Percentiles rank a stretch among this genome's conserved stretches.
Evolutionary conservation across 1,140 invertebrate species (phyloP).

Genomic region (Procambarus clarkii): DNA sequence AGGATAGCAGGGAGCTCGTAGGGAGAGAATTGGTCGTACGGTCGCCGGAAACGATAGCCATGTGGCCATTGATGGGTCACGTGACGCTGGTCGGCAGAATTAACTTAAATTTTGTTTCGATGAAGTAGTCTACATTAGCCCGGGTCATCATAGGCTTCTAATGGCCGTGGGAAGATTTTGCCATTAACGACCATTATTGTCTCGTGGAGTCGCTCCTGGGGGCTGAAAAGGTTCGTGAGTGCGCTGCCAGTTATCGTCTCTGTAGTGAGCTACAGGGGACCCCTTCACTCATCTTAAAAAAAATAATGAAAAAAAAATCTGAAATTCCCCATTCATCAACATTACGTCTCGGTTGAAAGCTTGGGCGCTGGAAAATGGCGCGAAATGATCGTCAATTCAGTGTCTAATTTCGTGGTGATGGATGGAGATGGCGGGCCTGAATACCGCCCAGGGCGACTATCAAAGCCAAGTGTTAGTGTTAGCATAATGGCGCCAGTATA

Average conservation of each 20-base stretch:
- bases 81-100: slow-evolving; percentile 14
- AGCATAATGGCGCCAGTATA: slow-evolving; percentile 65
- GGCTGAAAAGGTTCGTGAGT: too few relatives aligned
- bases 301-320: background rate
- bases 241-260: too few relatives aligned
- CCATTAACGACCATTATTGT: background rate
- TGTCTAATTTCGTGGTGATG: slow-evolving; percentile 62
- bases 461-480: slow-evolving; percentile 59
- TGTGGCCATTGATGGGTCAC: slow-evolving; percentile 18
- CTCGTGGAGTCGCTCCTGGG: too few relatives aligned
- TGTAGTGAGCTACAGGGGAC: too few relatives aligned
- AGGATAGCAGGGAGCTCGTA: too few relatives aligned
- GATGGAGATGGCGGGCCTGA: slow-evolving; percentile 42
- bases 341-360: slow-evolving; percentile 57
- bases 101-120: slow-evolving; percentile 15
- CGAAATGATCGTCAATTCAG: slow-evolving; percentile 63
- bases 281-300: background rate
- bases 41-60: slow-evolving; percentile 1
- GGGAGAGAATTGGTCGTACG: background rate
- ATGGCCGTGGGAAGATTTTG: slow-evolving; percentile 1
- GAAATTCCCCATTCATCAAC: slow-evolving; percentile 40
- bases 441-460: slow-evolving; percentile 8
- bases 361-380: slow-evolving; percentile 51
- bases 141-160: background rate
- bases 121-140: background rate